These are phyloP conservation scores for Ceuthmochares aereus DNA, from an alignment of 2,113 vertebrate species.

Conservation along the genomic window DNA sequence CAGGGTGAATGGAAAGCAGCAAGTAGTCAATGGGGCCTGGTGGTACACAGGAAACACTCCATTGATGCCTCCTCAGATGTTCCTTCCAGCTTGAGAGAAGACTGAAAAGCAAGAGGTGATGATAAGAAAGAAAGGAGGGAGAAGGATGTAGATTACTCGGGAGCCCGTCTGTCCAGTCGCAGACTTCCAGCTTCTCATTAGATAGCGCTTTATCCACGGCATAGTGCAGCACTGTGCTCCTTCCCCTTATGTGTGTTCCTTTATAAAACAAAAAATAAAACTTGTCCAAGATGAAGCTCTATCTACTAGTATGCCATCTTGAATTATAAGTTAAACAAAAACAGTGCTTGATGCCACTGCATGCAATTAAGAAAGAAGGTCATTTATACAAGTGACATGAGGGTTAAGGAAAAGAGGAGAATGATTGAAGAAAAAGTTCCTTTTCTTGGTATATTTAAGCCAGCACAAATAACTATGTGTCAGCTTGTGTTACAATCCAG, in stretches of 20 bases:
- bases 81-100: background rate
- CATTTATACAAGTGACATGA: background rate
- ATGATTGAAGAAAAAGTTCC: background rate
- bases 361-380: background rate
- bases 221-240: background rate
- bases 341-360: background rate
- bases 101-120: background rate
- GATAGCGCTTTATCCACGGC: background rate
- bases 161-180: background rate
- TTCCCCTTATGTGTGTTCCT: background rate
- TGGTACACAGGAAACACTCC: background rate
- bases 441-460: background rate
- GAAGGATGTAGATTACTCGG: background rate
- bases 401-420: background rate
- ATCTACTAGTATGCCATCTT: background rate
- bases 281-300: background rate
- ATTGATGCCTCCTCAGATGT: background rate
- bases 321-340: background rate
- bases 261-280: background rate
- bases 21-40: background rate
- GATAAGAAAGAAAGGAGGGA: background rate
- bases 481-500: conserved; percentile 44
- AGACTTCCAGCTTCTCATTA: background rate
- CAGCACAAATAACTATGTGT: conserved; percentile 15
- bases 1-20: background rate